Base-by-base conservation (phyloP, 2,888 invertebrate genomes). In the Diplolepis rosae region DNA sequence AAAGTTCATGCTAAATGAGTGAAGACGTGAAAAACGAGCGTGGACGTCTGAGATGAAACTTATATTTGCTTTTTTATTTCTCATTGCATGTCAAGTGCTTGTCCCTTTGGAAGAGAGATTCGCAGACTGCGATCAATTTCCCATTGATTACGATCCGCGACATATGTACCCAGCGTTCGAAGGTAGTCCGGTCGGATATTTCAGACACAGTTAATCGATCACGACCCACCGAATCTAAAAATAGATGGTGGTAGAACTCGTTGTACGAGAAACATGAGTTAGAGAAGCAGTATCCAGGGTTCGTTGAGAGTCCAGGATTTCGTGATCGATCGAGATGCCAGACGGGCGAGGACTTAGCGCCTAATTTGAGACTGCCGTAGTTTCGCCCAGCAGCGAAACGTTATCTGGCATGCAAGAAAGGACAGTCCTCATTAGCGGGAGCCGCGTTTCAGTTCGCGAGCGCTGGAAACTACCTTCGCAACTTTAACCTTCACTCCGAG, bases 371-470 rank as follows among this genome's bases (percentile, higher is more conserved):
- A 82, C 78, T 80, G 79, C 74, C 75, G 78, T 76, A 79, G 78
- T 80, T 76, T 76, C 77, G 78, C 75, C 79, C 81, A 78, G 76
- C 79, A 82, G 80, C 80, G 82, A 82, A 81, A 82, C 81, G 83
- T 81, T 82, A 83, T 82, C 82, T 80, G 82, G 80, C 79, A 81
- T 79, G 82, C 82, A 79, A 82, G 82, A 82, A 83, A 82, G 82
- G 80, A 82, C 81, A 79, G 80, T 82, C 79, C 83, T 83, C 83
- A 80, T 83, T 83, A 82, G 81, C 76, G 79, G 72, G 80, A 79
- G 75, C 79, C 72, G 72, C 72, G 73, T 73, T 72, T 70, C 66
- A 72, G 69, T 70, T 70, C 54, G 54, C 69, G 74, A 70, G 45
- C 45, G 45, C 18, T 45, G 7, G 18, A 45, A 45, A 45, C 18